These are phyloP conservation scores for Encarsia formosa DNA, from an alignment of 2,888 invertebrate genomes.

Conservation along the genomic window DNA sequence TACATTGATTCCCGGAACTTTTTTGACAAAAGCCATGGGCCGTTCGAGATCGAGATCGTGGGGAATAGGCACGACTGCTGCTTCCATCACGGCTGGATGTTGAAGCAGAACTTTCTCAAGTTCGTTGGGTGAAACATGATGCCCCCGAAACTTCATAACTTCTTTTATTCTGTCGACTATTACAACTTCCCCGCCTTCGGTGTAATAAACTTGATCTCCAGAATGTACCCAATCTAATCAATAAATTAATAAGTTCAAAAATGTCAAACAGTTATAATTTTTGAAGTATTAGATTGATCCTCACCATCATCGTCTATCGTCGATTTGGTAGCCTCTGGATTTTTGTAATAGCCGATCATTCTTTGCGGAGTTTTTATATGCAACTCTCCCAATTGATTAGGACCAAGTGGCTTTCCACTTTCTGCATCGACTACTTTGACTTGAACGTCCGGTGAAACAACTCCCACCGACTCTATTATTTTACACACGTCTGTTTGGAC, in stretches of 20 bases:
- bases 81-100: slow-evolving; percentile 40
- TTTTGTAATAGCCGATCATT: slow-evolving; percentile 57
- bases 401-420: slow-evolving; percentile 30
- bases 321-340: slow-evolving; percentile 54
- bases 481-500: slow-evolving; percentile 24
- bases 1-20: too few species aligned
- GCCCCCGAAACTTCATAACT: slow-evolving; percentile 41
- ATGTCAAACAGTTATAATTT: too few species aligned
- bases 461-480: slow-evolving; percentile 36
- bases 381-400: slow-evolving; percentile 36
- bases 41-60: slow-evolving; percentile 37
- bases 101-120: slow-evolving; percentile 37
- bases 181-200: slow-evolving; percentile 39
- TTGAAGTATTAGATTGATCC: too few species aligned
- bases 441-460: slow-evolving; percentile 23
- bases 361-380: slow-evolving; percentile 31
- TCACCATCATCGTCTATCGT: slow-evolving; percentile 53
- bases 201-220: slow-evolving; percentile 43
- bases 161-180: slow-evolving; percentile 43
- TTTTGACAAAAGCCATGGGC: slow-evolving; percentile 42
- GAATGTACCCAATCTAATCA: slow-evolving; percentile 39
- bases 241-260: too few species aligned
- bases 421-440: slow-evolving; percentile 35
- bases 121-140: slow-evolving; percentile 41
- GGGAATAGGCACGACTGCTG: slow-evolving; percentile 38